Base-by-base conservation (phyloP, 2,113 vertebrate genomes). In the Phyllopteryx taeniolatus region DNA sequence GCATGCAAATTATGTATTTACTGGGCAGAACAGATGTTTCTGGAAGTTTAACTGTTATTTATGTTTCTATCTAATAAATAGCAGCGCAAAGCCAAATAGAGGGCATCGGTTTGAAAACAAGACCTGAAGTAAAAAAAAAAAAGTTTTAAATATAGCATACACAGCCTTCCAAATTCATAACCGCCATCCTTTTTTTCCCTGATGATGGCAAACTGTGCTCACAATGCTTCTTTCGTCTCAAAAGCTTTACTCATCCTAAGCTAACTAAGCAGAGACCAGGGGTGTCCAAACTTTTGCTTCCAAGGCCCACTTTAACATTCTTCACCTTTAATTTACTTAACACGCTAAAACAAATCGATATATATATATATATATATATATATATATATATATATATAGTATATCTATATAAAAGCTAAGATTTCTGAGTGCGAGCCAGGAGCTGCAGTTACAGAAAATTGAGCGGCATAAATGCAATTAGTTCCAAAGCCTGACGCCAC, bases 91-190 rank as follows among this genome's bases (percentile, higher is more conserved):
- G 51, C 51, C 19, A 53, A 53, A 53, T n/a, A 20, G 51, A 53
- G 51, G 51, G 33, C 57, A 33, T 14, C 13, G 47, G 47, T 49
- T 12, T 13, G 43, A 10, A 44, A 44, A 44, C 43, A 44, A 44
- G 10, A 6, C 43, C 6, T 44, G 43, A 44, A 44, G 77, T 69
- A 53, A 75, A 83, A 79, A 13, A 13, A 60, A 33, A 33, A 14
- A 72, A 70, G 77, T 82, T 79, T 1, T 89, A 61, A 83, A 88
- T 84, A 82, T 31, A 73, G 80, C 82, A 67, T 59, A 76, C 68
- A 73, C 67, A 62, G 61, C 43, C 60, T 63, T 43, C 46, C 56
- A 79, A 72, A 53, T 27, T 46, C 67, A 79, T 56, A 66, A 70
- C 19, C 57, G 35, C 1, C 27, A 27, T 27, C 71, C 71, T 68